Evolutionary conservation across 1,140 invertebrate species (phyloP).

Genomic region (Aphidius ervi): DNA sequence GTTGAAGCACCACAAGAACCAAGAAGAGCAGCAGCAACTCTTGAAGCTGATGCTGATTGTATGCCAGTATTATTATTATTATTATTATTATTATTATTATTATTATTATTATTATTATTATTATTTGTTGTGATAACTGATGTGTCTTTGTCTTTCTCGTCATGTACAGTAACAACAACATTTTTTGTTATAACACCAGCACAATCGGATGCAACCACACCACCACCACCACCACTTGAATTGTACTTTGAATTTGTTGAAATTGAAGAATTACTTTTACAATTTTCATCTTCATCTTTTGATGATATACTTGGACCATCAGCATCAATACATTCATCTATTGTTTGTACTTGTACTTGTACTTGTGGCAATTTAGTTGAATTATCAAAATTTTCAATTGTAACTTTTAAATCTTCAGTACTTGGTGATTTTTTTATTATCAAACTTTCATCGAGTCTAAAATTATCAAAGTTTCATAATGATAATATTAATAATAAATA

Average conservation of each 20-base stretch:
- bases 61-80: not conserved
- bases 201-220: too few species aligned
- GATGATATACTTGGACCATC: not conserved
- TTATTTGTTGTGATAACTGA: not conserved
- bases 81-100: too few species aligned
- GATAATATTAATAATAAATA: too few species aligned
- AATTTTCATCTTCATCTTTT: slow-evolving; percentile 33
- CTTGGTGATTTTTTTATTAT: slow-evolving; percentile 32
- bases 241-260: slow-evolving; percentile 25
- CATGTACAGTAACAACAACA: slow-evolving; percentile 44
- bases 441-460: slow-evolving; percentile 60
- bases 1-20: slow-evolving; percentile 49
- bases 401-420: slow-evolving; percentile 2
- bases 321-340: slow-evolving; percentile 2
- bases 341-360: not conserved
- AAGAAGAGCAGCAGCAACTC: slow-evolving; percentile 54
- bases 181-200: slow-evolving; percentile 16
- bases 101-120: too few species aligned
- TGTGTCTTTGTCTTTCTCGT: slow-evolving; percentile 29
- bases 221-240: not conserved
- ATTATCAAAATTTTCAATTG: slow-evolving; percentile 2
- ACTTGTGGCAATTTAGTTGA: slow-evolving; percentile 1
- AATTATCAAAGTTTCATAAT: slow-evolving; percentile 7
- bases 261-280: slow-evolving; percentile 34
- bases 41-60: slow-evolving; percentile 52